Evolutionary conservation across 1,140 invertebrate genomes (phyloP).

Genomic region (Drosophila orena): DNA sequence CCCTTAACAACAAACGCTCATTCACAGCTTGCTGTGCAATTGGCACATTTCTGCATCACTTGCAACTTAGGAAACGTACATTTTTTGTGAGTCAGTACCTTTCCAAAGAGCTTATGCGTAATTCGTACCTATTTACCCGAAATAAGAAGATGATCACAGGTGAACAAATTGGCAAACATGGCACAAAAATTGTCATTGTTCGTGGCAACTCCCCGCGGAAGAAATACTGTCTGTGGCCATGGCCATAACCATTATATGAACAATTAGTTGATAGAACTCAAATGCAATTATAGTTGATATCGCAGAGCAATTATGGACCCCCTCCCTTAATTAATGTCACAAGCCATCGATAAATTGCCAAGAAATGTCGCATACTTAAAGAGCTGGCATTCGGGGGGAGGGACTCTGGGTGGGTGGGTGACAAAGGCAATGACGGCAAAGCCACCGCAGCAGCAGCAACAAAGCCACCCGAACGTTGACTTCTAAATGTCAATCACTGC

Average conservation of each 20-base stretch:
- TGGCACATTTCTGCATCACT: conserved; percentile 80
- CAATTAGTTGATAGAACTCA: background rate
- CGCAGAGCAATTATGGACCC: conserved; percentile 20
- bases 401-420: conserved; percentile 18
- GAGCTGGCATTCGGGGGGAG: background rate
- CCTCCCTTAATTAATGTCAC: conserved; percentile 56
- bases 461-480: conserved; percentile 66
- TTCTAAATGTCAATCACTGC: conserved; percentile 78
- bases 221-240: background rate
- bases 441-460: conserved; percentile 32
- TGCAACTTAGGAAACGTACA: conserved; percentile 47
- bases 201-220: conserved; percentile 2
- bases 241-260: background rate
- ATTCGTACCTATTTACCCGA: conserved; percentile 45
- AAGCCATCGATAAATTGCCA: conserved; percentile 58
- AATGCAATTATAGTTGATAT: conserved; percentile 11
- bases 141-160: conserved; percentile 1
- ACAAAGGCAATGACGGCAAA: conserved; percentile 58
- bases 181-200: conserved; percentile 64
- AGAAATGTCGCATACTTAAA: conserved; percentile 55
- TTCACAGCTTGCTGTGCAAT: conserved; percentile 51
- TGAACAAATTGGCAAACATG: conserved; percentile 28
- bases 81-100: conserved; percentile 40
- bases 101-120: conserved; percentile 61
- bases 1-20: background rate